Evolutionary conservation across 2,888 invertebrate genomes (phyloP).

Genomic region (Galerucella pusilla): DNA sequence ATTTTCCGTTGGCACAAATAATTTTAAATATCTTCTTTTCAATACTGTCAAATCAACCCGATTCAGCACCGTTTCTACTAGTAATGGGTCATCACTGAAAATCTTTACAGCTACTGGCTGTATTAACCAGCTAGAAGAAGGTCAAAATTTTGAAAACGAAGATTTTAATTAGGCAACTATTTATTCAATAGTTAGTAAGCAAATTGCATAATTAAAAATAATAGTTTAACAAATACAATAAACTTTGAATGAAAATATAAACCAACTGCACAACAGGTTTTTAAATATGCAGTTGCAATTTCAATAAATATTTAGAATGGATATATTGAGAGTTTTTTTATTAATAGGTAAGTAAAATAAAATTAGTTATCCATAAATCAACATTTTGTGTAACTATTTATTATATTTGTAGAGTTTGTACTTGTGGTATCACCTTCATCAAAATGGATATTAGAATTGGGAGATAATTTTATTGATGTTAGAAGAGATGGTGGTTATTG

Average conservation of each 20-base stretch:
- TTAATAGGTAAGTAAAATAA: not conserved
- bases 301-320: constrained; percentile 6
- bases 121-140: too few relatives aligned
- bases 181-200: too few relatives aligned
- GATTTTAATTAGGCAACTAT: too few relatives aligned
- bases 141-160: too few relatives aligned
- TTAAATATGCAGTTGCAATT: not conserved
- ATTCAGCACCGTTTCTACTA: too few relatives aligned
- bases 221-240: too few relatives aligned
- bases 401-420: constrained; percentile 10
- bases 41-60: not conserved
- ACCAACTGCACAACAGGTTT: not conserved
- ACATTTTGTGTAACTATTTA: not conserved
- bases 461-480: constrained; percentile 77
- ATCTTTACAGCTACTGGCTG: not conserved
- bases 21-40: constrained; percentile 19
- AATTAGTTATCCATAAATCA: not conserved
- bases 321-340: not conserved
- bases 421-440: constrained; percentile 53
- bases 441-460: constrained; percentile 83
- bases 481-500: constrained; percentile 79
- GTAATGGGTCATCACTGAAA: too few relatives aligned
- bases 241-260: not conserved
- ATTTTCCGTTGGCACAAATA: constrained; percentile 10
- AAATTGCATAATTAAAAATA: too few relatives aligned